Percentiles rank a stretch among this genome's conserved stretches.
These are phyloP conservation scores for Sinocyclocheilus rhinocerous DNA, from an alignment of 2,113 vertebrate species.

Conservation along the genomic window DNA sequence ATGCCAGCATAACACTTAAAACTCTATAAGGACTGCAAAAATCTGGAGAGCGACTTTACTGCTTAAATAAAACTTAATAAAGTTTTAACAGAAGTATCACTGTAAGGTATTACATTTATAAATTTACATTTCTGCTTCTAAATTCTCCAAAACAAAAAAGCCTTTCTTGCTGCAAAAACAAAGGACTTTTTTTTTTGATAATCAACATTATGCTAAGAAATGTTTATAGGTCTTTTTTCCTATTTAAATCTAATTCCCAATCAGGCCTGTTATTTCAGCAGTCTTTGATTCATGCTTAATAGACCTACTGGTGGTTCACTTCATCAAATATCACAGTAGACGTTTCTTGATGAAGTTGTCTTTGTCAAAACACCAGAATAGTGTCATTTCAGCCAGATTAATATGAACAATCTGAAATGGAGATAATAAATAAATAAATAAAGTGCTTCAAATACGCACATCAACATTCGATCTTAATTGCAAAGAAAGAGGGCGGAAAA, in stretches of 20 bases:
- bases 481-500: constrained; percentile 28
- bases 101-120: background rate
- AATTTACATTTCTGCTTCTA: background rate
- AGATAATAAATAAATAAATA: background rate
- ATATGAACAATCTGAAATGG: background rate
- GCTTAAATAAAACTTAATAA: background rate
- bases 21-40: background rate
- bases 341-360: background rate
- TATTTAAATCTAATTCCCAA: background rate
- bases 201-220: background rate
- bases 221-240: background rate
- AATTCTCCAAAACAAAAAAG: no score
- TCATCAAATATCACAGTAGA: background rate
- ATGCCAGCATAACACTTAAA: background rate
- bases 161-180: background rate
- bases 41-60: background rate
- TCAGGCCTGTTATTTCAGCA: background rate
- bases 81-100: background rate
- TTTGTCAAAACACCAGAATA: constrained; percentile 1
- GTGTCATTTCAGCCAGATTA: constrained; percentile 4
- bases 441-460: constrained; percentile 11
- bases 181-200: background rate
- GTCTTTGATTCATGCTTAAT: constrained; percentile 1
- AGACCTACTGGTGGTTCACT: background rate
- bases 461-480: constrained; percentile 21